Evolutionary conservation across 2,888 invertebrate species (phyloP).

Genomic region (Idaea aversata): DNA sequence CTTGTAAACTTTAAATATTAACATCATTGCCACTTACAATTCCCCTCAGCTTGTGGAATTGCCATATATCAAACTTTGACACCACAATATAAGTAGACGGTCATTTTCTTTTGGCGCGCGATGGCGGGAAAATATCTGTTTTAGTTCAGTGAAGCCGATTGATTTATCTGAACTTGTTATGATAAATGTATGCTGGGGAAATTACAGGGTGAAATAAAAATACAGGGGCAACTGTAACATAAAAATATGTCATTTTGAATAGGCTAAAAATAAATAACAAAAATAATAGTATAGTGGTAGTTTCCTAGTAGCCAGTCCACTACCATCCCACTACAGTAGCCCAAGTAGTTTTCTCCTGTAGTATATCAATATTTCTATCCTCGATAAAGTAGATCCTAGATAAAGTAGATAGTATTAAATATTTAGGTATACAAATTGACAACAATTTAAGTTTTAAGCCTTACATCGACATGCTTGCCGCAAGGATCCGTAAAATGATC

Average conservation of each 20-base stretch:
- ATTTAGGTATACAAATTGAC: slow-evolving; percentile 1
- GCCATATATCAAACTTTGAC: neutral
- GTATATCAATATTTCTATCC: too few relatives aligned
- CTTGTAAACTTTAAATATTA: neutral
- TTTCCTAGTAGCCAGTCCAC: too few relatives aligned
- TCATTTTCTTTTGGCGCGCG: neutral
- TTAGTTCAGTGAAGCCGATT: neutral
- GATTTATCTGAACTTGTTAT: neutral
- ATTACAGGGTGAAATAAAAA: neutral
- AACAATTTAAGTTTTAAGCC: neutral
- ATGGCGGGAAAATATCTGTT: neutral
- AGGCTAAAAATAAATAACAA: too few relatives aligned
- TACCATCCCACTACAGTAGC: too few relatives aligned
- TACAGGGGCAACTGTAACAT: neutral
- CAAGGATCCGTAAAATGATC: neutral
- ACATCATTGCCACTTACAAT: neutral
- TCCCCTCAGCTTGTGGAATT: neutral
- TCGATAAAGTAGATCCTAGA: too few relatives aligned
- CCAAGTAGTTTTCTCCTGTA: too few relatives aligned
- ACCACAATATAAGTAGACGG: neutral
- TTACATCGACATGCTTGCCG: neutral
- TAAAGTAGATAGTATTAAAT: neutral
- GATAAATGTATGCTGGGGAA: neutral
- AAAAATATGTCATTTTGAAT: too few relatives aligned
- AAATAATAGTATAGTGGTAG: too few relatives aligned